Evolutionary conservation across 2,113 vertebrate genomes (phyloP).

Genomic region (Anguilla rostrata): DNA sequence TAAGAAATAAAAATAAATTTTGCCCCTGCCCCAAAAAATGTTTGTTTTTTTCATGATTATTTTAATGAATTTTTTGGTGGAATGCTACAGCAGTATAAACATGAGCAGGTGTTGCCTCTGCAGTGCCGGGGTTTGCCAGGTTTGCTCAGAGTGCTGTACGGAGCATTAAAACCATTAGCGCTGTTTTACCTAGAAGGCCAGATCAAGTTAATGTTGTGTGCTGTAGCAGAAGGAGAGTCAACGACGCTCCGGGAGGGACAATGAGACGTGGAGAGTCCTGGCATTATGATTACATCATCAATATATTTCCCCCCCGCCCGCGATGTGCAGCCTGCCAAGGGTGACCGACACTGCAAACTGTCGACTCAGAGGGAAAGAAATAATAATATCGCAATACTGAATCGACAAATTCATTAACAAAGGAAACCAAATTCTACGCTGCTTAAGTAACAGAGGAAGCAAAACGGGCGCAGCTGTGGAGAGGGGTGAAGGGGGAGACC

Average conservation of each 20-base stretch:
- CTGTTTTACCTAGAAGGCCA: constrained; percentile 3
- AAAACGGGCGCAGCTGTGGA: background rate
- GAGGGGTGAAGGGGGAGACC: background rate
- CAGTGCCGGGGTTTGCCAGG: background rate
- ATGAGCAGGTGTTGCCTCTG: background rate
- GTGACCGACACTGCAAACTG: constrained; percentile 4
- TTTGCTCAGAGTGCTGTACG: background rate
- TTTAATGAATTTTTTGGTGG: background rate
- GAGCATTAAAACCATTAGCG: background rate
- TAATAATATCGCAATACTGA: background rate
- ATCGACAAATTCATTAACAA: constrained; percentile 12
- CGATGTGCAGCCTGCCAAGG: background rate
- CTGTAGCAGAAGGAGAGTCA: background rate
- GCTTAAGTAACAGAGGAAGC: background rate
- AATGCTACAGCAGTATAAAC: background rate
- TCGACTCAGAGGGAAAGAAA: background rate
- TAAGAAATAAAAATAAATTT: background rate
- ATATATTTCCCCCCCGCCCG: background rate
- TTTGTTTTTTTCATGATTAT: too few relatives aligned
- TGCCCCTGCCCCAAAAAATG: background rate
- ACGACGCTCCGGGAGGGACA: background rate
- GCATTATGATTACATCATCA: constrained; percentile 20
- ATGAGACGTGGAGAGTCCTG: background rate
- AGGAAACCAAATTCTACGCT: background rate
- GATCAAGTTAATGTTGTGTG: constrained; percentile 12